Evolutionary conservation across 2,113 vertebrate species (phyloP).

Genomic region (Ia io): DNA sequence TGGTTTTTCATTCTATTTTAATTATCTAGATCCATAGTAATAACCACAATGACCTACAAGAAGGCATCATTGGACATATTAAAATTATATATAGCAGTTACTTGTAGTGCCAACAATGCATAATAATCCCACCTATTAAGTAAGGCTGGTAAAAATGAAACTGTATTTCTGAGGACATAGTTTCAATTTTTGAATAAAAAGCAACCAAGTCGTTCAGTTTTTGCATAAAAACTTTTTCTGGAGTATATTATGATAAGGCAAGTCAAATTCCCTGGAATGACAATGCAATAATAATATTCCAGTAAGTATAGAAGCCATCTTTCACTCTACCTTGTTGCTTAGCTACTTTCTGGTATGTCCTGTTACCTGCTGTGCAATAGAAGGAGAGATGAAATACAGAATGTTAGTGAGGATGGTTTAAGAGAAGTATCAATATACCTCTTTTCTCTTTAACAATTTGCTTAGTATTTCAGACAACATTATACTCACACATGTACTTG

Average conservation of each 20-base stretch:
- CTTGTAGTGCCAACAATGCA: constrained; percentile 49
- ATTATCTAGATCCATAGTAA: constrained; percentile 70
- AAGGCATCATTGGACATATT: constrained; percentile 59
- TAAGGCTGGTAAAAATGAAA: constrained; percentile 39
- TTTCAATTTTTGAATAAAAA: constrained; percentile 11
- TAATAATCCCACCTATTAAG: constrained; percentile 59
- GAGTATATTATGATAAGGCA: constrained; percentile 10
- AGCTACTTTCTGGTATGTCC: neutral
- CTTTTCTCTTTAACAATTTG: neutral
- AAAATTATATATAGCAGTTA: constrained; percentile 69
- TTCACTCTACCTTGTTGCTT: neutral
- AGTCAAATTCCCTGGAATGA: constrained; percentile 24
- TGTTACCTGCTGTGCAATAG: neutral
- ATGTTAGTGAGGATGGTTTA: neutral
- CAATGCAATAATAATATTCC: constrained; percentile 33
- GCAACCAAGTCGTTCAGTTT: constrained; percentile 20
- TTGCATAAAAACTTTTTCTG: constrained; percentile 32
- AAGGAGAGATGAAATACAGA: neutral
- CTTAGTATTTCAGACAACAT: neutral
- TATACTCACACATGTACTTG: neutral
- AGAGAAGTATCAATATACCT: neutral
- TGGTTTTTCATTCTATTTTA: constrained; percentile 68
- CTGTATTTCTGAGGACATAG: constrained; percentile 30
- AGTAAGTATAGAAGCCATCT: constrained; percentile 18
- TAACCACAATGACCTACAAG: constrained; percentile 68